Conservation (phyloP, 2,797 vertebrate genomes). For the Coranthus polyacanthus region DNA sequence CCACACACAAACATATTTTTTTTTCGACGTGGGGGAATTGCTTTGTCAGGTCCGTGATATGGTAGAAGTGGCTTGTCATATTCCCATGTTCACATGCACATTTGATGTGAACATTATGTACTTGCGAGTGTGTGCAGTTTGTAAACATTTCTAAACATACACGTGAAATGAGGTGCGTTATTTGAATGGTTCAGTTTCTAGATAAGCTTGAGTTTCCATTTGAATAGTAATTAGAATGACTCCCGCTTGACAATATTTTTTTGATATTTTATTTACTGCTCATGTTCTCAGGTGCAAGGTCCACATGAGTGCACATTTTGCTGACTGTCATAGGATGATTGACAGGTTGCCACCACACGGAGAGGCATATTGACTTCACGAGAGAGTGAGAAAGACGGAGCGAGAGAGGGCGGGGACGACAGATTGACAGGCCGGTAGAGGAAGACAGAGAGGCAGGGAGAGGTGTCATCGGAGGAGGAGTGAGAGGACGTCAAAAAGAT, state of each 20-base stretch:
- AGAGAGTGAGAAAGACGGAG: constrained; percentile 24
- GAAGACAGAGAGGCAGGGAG: constrained; percentile 58
- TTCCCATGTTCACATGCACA: background rate
- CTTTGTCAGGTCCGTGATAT: constrained; percentile 18
- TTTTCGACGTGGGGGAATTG: constrained; percentile 5
- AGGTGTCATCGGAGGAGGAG: constrained; percentile 61
- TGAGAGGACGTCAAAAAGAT: constrained; percentile 74
- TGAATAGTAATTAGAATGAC: background rate
- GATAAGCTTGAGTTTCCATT: too few relatives aligned
- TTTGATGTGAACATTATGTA: background rate
- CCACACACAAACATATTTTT: constrained; percentile 12
- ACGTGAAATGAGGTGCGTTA: too few relatives aligned
- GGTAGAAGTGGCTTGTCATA: constrained; percentile 11
- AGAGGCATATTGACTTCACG: constrained; percentile 74
- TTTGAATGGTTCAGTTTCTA: background rate
- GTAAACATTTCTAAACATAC: background rate
- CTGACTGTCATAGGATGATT: constrained; percentile 62
- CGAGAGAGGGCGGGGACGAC: constrained; percentile 16
- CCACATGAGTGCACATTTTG: constrained; percentile 47
- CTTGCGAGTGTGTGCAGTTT: constrained; percentile 1
- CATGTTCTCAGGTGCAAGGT: constrained; percentile 2
- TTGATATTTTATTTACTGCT: constrained; percentile 18
- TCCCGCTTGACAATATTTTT: background rate
- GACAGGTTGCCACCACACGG: constrained; percentile 64
- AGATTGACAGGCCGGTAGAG: constrained; percentile 65